phyloP scores from a whole-genome alignment of 2,113 vertebrate species.

The Glaucidium brasilianum region DNA sequence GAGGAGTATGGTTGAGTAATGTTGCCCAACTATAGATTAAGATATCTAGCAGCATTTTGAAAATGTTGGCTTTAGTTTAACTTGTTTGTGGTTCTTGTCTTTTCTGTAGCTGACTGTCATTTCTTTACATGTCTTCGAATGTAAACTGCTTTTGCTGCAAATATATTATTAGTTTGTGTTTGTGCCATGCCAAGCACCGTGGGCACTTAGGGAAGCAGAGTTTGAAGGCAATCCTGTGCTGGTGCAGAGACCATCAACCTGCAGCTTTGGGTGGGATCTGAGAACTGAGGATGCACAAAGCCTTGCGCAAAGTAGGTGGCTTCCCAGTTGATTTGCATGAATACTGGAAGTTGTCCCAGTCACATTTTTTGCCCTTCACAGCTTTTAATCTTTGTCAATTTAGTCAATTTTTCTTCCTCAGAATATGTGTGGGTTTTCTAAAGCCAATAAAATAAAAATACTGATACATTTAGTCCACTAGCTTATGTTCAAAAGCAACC shows the following conservation, averaged over 20 bases:
- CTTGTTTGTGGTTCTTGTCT: not conserved
- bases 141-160: not conserved
- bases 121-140: not conserved
- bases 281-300: not conserved
- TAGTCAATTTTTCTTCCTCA: not conserved
- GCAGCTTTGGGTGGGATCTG: not conserved
- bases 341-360: not conserved
- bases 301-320: not conserved
- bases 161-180: not conserved
- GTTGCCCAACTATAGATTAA: not conserved
- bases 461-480: not conserved
- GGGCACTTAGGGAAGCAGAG: accelerated
- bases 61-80: not conserved
- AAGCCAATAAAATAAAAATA: not conserved
- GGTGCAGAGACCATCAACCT: not conserved
- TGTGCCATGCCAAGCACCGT: not conserved
- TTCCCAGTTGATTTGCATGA: not conserved
- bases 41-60: not conserved
- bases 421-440: not conserved
- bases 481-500: not conserved
- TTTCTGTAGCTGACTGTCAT: not conserved
- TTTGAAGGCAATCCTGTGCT: not conserved
- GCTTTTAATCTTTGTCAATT: not conserved
- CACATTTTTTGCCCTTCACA: not conserved
- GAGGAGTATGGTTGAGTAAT: not conserved